Conservation (phyloP, 2,113 vertebrate genomes). For the Cyprinodon brontotheroides region DNA sequence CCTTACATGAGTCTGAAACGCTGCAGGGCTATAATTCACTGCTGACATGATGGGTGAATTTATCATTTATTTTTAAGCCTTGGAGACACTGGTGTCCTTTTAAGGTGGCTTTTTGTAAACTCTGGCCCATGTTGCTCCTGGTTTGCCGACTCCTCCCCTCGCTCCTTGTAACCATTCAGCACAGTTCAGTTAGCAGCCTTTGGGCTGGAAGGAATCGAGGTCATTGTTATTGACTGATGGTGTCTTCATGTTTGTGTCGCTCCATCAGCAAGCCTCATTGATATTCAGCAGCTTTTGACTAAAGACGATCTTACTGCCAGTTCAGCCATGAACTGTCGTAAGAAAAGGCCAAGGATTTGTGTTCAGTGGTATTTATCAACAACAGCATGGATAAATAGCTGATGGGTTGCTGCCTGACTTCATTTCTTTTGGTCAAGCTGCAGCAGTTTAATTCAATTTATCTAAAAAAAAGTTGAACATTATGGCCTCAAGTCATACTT, state of each 20-base stretch:
- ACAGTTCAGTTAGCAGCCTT: slow-evolving; percentile 25
- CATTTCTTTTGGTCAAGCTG: neutral
- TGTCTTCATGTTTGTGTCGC: slow-evolving; percentile 20
- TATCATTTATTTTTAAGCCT: slow-evolving; percentile 26
- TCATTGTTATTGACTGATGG: slow-evolving; percentile 10
- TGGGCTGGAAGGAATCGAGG: neutral
- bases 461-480: neutral
- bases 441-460: neutral
- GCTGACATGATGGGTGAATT: slow-evolving; percentile 46
- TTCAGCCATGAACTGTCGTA: slow-evolving; percentile 24
- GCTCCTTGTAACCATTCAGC: slow-evolving; percentile 2
- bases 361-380: neutral
- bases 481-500: neutral
- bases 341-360: too few species aligned
- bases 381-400: neutral
- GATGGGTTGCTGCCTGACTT: neutral
- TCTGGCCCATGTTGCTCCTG: slow-evolving; percentile 53
- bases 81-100: slow-evolving; percentile 15
- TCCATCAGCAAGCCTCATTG: slow-evolving; percentile 15
- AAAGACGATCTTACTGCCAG: slow-evolving; percentile 9
- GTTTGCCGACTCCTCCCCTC: slow-evolving; percentile 14
- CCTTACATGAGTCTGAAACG: slow-evolving; percentile 22
- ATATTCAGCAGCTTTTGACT: slow-evolving; percentile 27
- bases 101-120: slow-evolving; percentile 38
- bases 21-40: slow-evolving; percentile 30